phyloP scores from a whole-genome alignment of 2,797 vertebrate genomes.

The Spondyliosoma cantharus region DNA sequence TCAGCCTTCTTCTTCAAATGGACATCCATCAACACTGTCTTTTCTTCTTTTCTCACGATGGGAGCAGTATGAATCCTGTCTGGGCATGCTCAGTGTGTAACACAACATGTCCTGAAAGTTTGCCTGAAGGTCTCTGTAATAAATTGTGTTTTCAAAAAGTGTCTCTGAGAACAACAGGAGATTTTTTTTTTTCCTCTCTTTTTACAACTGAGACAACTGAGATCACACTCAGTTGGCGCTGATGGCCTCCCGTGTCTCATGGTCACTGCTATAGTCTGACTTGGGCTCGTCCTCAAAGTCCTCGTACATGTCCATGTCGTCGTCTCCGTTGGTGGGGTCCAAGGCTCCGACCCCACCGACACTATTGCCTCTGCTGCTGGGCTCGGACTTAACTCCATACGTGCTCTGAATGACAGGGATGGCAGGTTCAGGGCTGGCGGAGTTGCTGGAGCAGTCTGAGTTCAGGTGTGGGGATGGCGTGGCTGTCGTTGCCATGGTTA shows the following conservation, averaged over 20 bases:
- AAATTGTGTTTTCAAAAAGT: conserved; percentile 62
- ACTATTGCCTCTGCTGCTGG: conserved; percentile 70
- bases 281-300: conserved; percentile 99
- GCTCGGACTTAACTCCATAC: conserved; percentile 91
- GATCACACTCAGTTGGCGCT: conserved; percentile 91
- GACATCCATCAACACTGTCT: conserved; percentile 71
- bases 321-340: conserved; percentile 91
- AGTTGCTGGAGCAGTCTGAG: conserved; percentile 98
- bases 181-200: conserved; percentile 43
- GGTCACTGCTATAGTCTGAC: conserved; percentile 99
- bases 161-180: conserved; percentile 60
- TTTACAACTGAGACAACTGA: conserved; percentile 67
- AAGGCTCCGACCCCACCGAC: conserved; percentile 55
- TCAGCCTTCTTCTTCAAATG: conserved; percentile 69
- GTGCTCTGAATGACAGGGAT: conserved; percentile 97
- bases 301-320: conserved; percentile 98
- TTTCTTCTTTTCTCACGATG: conserved; percentile 12
- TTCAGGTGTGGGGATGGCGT: conserved; percentile 96
- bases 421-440: conserved; percentile 95
- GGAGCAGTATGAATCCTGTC: conserved; percentile 48
- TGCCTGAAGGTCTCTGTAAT: conserved; percentile 65
- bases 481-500: conserved; percentile 91
- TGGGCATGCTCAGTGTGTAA: conserved; percentile 45
- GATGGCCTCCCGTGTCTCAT: conserved; percentile 93
- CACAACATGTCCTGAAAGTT: conserved; percentile 54